A percentile compares a stretch with the other conserved stretches of the same genome.
Evolutionary conservation across 2,888 invertebrate genomes (phyloP).

Genomic region (Lissonota sp.): DNA sequence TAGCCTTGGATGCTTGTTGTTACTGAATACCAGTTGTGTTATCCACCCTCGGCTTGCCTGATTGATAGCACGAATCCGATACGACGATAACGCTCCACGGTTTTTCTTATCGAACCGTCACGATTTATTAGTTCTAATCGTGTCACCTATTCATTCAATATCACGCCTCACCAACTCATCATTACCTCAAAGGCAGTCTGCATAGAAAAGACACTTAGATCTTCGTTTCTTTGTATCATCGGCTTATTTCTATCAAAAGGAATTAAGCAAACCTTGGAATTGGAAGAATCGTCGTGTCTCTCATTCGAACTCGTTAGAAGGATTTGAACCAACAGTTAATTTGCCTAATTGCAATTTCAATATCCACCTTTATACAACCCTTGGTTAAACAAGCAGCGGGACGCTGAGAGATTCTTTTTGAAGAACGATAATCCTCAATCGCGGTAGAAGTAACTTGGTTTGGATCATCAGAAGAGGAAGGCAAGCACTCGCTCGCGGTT

Average conservation of each 20-base stretch:
- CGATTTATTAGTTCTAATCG: not conserved
- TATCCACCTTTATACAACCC: not conserved
- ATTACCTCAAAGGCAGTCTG: not conserved
- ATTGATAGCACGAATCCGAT: slow-evolving; percentile 27
- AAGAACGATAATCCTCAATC: not conserved
- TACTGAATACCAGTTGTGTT: slow-evolving; percentile 20
- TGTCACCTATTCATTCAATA: slow-evolving; percentile 14
- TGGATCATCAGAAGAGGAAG: slow-evolving; percentile 7
- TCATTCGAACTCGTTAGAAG: slow-evolving; percentile 4
- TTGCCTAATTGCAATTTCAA: slow-evolving; percentile 72
- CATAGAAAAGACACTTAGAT: too few species aligned
- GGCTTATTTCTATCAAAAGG: too few species aligned
- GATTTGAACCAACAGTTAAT: slow-evolving; percentile 74
- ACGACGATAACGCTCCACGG: slow-evolving; percentile 5
- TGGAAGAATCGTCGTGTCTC: too few species aligned
- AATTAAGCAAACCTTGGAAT: too few species aligned
- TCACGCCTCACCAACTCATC: slow-evolving; percentile 12
- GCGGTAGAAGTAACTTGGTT: not conserved
- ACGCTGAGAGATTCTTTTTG: too few species aligned
- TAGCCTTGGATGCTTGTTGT: slow-evolving; percentile 31
- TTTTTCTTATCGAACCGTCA: not conserved
- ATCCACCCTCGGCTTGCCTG: slow-evolving; percentile 34
- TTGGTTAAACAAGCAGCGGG: not conserved
- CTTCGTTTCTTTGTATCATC: too few species aligned
- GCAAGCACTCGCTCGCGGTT: not conserved